phyloP scores from a whole-genome alignment of 2,888 invertebrate genomes.

The Nezara viridula region DNA sequence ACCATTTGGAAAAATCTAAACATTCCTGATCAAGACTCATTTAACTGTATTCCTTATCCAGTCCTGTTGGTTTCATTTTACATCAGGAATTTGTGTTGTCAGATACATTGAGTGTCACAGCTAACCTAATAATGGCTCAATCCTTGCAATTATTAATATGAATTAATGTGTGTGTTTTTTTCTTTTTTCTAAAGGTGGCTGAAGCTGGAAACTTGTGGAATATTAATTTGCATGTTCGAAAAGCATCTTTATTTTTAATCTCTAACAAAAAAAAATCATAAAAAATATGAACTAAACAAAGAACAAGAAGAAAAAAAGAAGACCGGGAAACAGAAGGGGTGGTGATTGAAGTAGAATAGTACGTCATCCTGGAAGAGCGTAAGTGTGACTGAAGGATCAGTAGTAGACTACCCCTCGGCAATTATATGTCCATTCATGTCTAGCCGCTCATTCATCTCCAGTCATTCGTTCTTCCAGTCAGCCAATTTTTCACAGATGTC shows the following conservation, averaged over 20 bases:
- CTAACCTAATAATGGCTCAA: no score
- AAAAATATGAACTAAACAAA: neutral
- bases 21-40: no score
- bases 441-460: conserved; percentile 39
- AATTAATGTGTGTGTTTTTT: no score
- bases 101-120: no score
- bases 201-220: neutral
- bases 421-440: conserved; percentile 43
- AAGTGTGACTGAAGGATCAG: neutral
- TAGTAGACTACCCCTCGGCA: neutral
- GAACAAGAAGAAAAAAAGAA: neutral
- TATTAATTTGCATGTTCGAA: neutral
- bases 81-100: no score
- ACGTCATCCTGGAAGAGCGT: neutral
- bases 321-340: neutral
- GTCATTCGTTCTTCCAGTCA: conserved; percentile 15
- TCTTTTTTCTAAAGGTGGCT: neutral
- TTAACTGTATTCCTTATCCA: no score
- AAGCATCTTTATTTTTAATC: neutral
- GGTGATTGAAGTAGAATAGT: neutral
- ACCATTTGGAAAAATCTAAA: no score
- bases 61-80: no score
- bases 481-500: conserved; percentile 10
- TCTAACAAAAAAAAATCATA: neutral
- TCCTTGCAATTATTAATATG: no score